A percentile compares a stretch with the other conserved stretches of the same genome.
Conservation (phyloP, 2,113 vertebrate species). For the Rhodinocichla rosea region DNA sequence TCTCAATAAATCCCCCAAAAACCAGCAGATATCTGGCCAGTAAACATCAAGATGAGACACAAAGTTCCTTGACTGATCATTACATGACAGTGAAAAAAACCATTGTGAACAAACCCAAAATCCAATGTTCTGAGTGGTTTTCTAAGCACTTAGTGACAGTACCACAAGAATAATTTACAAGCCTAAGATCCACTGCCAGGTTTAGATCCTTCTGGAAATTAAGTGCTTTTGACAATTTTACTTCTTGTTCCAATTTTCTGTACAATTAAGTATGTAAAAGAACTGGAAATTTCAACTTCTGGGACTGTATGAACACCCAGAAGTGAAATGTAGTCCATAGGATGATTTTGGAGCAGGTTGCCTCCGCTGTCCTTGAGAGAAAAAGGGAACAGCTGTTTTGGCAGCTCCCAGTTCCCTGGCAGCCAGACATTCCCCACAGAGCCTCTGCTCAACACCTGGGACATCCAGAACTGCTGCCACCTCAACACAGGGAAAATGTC, state of each 20-base stretch:
- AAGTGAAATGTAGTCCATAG: background rate
- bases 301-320: background rate
- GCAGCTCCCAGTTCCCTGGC: background rate
- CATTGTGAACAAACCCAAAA: background rate
- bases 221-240: background rate
- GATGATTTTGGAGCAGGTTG: background rate
- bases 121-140: background rate
- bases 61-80: background rate
- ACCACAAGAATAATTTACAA: background rate
- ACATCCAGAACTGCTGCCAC: background rate
- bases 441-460: background rate
- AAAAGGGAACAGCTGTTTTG: background rate
- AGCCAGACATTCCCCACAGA: background rate
- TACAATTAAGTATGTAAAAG: background rate
- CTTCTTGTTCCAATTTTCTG: background rate
- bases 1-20: background rate
- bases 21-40: background rate
- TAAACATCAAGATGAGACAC: background rate
- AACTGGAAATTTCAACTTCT: background rate
- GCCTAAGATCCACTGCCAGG: background rate
- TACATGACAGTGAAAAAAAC: background rate
- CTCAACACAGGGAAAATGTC: accelerated
- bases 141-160: background rate
- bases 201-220: background rate
- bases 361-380: background rate